These are phyloP conservation scores for Taurulus bubalis DNA, from an alignment of 2,113 vertebrate species.

Conservation along the genomic window DNA sequence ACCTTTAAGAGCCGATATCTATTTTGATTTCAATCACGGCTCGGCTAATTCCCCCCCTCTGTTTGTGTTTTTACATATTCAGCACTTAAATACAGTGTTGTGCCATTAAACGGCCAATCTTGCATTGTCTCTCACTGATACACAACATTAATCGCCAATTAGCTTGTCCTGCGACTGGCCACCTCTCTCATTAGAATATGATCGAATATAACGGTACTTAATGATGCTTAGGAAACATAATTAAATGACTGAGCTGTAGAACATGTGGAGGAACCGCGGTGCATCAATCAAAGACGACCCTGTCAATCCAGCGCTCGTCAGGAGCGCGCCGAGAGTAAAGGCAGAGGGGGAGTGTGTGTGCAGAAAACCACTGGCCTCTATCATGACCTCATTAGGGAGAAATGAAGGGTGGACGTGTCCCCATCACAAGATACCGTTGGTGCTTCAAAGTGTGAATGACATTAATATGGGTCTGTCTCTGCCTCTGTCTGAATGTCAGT, in stretches of 20 bases:
- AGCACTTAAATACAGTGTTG: conserved; percentile 92
- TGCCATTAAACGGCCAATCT: conserved; percentile 96
- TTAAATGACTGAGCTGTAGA: conserved; percentile 87
- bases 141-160: conserved; percentile 99
- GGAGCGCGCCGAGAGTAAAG: conserved; percentile 28
- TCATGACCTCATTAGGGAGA: conserved; percentile 83
- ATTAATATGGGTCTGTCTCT: conserved; percentile 77
- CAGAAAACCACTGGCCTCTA: conserved; percentile 75
- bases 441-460: conserved; percentile 83
- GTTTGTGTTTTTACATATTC: conserved; percentile 88
- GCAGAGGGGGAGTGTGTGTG: conserved; percentile 53
- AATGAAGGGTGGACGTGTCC: conserved; percentile 83
- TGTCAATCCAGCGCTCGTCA: conserved; percentile 74
- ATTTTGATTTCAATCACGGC: conserved; percentile 74
- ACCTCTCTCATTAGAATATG: conserved; percentile 97
- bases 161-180: conserved; percentile 95
- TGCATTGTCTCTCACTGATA: conserved; percentile 95
- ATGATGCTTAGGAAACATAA: conserved; percentile 93
- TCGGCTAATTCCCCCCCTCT: conserved; percentile 38
- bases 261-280: conserved; percentile 78
- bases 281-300: conserved; percentile 86
- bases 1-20: conserved; percentile 59
- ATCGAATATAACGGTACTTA: conserved; percentile 99
- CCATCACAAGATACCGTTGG: conserved; percentile 74
- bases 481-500: conserved; percentile 66